Conservation (phyloP, 30 jellyfish, hydroid and myxozoan species). For the Turritopsis dohrnii region DNA sequence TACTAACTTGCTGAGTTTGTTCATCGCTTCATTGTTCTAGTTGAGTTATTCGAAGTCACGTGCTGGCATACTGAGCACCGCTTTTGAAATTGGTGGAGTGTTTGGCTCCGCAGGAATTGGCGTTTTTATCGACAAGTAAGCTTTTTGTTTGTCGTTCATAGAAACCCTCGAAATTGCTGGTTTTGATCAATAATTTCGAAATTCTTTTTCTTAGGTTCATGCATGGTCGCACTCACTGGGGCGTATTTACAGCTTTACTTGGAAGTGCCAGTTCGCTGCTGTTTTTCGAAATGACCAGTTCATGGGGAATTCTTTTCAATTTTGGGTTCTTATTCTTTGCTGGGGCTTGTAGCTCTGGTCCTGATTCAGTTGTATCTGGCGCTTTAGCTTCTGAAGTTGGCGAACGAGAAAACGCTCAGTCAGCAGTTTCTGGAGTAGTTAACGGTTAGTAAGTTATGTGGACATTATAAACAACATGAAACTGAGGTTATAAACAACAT, state of each 20-base stretch:
- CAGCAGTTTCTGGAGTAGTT: constrained; percentile 97
- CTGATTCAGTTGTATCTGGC: constrained; percentile 94
- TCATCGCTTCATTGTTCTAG: constrained; percentile 25
- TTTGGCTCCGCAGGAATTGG: constrained; percentile 93
- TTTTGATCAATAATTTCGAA: background rate
- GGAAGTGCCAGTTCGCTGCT: constrained; percentile 77
- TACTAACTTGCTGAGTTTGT: too few species aligned
- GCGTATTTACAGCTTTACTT: constrained; percentile 64
- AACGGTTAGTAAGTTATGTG: constrained; percentile 75
- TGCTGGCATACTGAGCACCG: constrained; percentile 93
- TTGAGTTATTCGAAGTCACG: constrained; percentile 44
- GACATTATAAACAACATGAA: too few species aligned
- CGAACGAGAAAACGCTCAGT: constrained; percentile 91
- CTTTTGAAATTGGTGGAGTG: constrained; percentile 94
- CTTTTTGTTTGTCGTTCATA: background rate
- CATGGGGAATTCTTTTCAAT: constrained; percentile 85
- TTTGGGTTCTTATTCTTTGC: constrained; percentile 79
- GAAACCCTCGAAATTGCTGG: background rate
- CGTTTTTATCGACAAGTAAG: constrained; percentile 68
- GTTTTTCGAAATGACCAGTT: constrained; percentile 73
- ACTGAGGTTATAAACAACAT: too few species aligned
- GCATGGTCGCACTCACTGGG: constrained; percentile 92
- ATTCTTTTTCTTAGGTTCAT: constrained; percentile 46
- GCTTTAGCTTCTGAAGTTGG: constrained; percentile 98
- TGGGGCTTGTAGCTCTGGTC: constrained; percentile 95